phyloP scores from a whole-genome alignment of 2,888 invertebrate genomes.

The Spatulosminthurus flaviceps region DNA sequence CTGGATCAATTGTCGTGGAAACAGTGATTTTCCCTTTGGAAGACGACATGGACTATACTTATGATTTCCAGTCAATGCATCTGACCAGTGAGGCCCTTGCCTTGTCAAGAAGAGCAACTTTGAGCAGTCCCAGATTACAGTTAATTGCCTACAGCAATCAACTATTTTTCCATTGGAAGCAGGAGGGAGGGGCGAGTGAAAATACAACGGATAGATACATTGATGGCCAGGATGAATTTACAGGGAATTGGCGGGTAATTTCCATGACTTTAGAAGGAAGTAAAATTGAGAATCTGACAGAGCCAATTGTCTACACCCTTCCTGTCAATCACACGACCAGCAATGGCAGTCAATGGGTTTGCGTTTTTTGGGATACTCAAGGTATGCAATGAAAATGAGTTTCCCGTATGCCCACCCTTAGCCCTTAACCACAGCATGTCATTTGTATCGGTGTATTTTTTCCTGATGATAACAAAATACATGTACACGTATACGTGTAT shows the following conservation, averaged over 20 bases:
- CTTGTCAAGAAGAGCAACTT: conserved; percentile 46
- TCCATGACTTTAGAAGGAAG: conserved; percentile 47
- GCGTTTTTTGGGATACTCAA: conserved; percentile 65
- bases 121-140: conserved; percentile 46
- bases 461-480: no score
- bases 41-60: conserved; percentile 7
- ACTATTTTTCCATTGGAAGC: conserved; percentile 52
- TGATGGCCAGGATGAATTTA: conserved; percentile 6
- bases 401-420: neutral
- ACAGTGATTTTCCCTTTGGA: conserved; percentile 48
- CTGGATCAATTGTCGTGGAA: conserved; percentile 49
- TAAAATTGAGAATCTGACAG: conserved; percentile 58
- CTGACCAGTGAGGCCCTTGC: conserved; percentile 52
- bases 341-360: conserved; percentile 59
- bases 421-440: no score
- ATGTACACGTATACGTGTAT: no score
- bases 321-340: conserved; percentile 50
- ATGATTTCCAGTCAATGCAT: conserved; percentile 38
- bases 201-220: neutral
- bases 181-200: neutral
- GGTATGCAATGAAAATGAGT: conserved; percentile 55
- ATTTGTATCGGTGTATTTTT: no score
- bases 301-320: conserved; percentile 63
- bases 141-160: conserved; percentile 55
- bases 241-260: conserved; percentile 51